phyloP scores from a whole-genome alignment of 2,888 invertebrate species.

The Lepidocyrtinus sp. region DNA sequence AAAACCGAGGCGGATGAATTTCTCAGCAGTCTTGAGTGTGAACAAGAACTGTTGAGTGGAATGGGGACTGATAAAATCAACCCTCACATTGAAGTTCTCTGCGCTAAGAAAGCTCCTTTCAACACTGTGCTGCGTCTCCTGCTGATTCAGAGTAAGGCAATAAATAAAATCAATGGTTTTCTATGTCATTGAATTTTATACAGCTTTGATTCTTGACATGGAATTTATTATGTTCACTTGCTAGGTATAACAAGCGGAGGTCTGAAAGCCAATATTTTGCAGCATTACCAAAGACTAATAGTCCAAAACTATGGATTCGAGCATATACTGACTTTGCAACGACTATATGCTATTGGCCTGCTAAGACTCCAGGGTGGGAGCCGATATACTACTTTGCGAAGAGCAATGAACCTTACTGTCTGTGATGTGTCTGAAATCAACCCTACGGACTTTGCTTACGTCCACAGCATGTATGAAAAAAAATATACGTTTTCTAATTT shows the following conservation, averaged over 20 bases:
- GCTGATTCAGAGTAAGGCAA: slow-evolving; percentile 81
- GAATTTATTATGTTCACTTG: slow-evolving; percentile 3
- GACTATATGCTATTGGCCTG: slow-evolving; percentile 90
- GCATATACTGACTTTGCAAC: slow-evolving; percentile 85
- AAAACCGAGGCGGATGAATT: slow-evolving; percentile 83
- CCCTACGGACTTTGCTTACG: slow-evolving; percentile 73
- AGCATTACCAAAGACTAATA: slow-evolving; percentile 82
- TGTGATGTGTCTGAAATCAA: slow-evolving; percentile 89
- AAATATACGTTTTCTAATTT: no score
- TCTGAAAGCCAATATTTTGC: slow-evolving; percentile 88
- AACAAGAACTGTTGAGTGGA: slow-evolving; percentile 94
- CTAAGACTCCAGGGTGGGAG: slow-evolving; percentile 78
- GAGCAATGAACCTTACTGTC: slow-evolving; percentile 85
- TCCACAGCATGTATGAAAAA: slow-evolving; percentile 67
- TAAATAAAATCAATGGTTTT: slow-evolving; percentile 75
- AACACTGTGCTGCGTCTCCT: slow-evolving; percentile 88
- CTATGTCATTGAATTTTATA: neutral
- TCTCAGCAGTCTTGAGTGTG: slow-evolving; percentile 84
- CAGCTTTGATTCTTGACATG: no score
- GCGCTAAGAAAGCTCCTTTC: slow-evolving; percentile 87
- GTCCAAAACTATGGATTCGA: slow-evolving; percentile 90
- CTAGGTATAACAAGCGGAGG: slow-evolving; percentile 78
- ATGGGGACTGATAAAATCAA: slow-evolving; percentile 92
- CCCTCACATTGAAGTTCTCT: slow-evolving; percentile 92
- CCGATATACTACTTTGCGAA: slow-evolving; percentile 72